phyloP scores from a whole-genome alignment of 2,113 vertebrate species.

The Mystacornis crossleyi region DNA sequence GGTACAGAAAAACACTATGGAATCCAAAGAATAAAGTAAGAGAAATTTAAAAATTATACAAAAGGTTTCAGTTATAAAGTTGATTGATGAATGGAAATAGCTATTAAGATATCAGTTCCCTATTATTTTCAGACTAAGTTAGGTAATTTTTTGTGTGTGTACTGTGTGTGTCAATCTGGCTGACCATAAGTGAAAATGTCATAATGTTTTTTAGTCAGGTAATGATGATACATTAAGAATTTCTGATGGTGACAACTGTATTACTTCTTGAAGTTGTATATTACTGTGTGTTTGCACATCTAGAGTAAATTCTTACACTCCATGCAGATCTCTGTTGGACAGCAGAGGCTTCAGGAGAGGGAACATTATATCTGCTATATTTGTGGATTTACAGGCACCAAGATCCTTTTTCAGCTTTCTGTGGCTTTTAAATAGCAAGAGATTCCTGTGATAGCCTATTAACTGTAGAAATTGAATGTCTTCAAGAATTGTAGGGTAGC shows the following conservation, averaged over 20 bases:
- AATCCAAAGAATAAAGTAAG: neutral
- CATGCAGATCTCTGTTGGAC: neutral
- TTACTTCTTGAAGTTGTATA: neutral
- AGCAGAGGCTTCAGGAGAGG: neutral
- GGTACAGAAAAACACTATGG: neutral
- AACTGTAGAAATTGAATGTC: neutral
- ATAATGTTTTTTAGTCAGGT: neutral
- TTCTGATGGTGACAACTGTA: neutral
- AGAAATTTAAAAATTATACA: neutral
- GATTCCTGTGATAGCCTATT: neutral
- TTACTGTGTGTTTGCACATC: neutral
- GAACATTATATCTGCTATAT: neutral
- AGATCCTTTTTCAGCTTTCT: neutral
- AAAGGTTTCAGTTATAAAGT: neutral
- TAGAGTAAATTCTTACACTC: neutral
- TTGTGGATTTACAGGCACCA: neutral
- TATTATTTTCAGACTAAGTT: neutral
- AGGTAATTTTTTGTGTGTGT: neutral
- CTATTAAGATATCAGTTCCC: neutral
- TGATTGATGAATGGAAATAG: neutral
- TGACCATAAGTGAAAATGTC: neutral
- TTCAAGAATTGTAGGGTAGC: neutral
- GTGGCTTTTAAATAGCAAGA: neutral
- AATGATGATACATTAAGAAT: neutral
- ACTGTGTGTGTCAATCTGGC: neutral